phyloP scores from a whole-genome alignment of 2,888 invertebrate species.

The Drosophila paracracens region DNA sequence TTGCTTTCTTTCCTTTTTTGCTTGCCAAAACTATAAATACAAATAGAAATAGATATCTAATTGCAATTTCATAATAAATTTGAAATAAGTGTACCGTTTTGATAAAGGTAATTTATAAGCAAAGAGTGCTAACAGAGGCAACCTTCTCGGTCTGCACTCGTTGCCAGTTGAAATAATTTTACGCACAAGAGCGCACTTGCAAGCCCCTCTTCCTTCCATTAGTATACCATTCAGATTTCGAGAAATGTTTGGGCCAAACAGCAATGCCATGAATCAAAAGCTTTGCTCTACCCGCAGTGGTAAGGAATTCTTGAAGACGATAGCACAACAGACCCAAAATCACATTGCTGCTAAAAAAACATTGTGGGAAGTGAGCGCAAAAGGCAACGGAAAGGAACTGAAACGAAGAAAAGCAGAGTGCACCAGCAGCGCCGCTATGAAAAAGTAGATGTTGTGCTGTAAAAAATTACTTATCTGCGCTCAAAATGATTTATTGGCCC shows the following conservation, averaged over 20 bases:
- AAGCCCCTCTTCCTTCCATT: neutral
- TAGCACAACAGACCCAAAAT: slow-evolving; percentile 48
- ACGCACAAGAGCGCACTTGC: slow-evolving; percentile 63
- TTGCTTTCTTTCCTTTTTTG: slow-evolving; percentile 10
- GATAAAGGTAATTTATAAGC: slow-evolving; percentile 62
- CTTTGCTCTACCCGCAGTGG: slow-evolving; percentile 39
- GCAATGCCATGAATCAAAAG: slow-evolving; percentile 74
- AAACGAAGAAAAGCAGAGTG: slow-evolving; percentile 35
- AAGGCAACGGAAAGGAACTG: slow-evolving; percentile 31
- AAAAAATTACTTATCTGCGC: slow-evolving; percentile 77
- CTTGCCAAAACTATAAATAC: slow-evolving; percentile 19
- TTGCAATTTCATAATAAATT: slow-evolving; percentile 62
- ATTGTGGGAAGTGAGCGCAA: slow-evolving; percentile 26
- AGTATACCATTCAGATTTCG: slow-evolving; percentile 36
- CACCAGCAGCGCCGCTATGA: slow-evolving; percentile 47
- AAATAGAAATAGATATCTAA: slow-evolving; percentile 31
- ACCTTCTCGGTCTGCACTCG: slow-evolving; percentile 24
- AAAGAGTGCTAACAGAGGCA: slow-evolving; percentile 36
- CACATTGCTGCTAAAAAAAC: slow-evolving; percentile 52
- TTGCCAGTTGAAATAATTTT: slow-evolving; percentile 61
- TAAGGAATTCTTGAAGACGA: slow-evolving; percentile 28
- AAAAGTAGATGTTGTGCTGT: slow-evolving; percentile 47
- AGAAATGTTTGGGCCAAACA: slow-evolving; percentile 55
- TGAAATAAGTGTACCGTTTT: slow-evolving; percentile 54
- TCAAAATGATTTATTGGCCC: slow-evolving; percentile 79